Conservation (phyloP, 2,797 vertebrate genomes). For the Manis crassicaudata region DNA sequence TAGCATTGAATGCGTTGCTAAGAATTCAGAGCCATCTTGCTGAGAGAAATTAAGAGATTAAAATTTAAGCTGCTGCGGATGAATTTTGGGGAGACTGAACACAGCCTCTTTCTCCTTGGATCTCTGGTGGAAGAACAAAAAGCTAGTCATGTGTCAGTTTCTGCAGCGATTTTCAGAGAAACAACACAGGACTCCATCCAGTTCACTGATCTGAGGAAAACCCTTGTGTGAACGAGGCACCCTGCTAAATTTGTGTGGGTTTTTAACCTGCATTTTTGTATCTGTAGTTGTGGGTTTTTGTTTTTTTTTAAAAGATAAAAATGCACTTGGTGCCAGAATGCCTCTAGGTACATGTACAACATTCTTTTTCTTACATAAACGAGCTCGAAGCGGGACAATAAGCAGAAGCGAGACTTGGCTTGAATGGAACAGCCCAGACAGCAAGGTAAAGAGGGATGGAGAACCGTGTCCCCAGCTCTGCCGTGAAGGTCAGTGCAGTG, state of each 20-base stretch:
- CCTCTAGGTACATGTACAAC: neutral
- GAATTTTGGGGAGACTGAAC: neutral
- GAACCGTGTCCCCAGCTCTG: neutral
- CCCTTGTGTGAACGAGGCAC: neutral
- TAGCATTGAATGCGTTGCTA: no score
- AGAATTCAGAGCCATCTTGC: neutral
- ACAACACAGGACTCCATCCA: neutral
- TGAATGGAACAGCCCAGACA: rapidly evolving
- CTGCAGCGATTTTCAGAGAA: neutral
- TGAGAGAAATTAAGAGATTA: neutral
- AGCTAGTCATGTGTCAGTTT: neutral
- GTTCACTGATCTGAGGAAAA: neutral
- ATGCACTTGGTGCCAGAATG: neutral
- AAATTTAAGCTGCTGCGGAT: neutral
- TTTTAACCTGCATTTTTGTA: neutral
- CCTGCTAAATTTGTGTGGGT: neutral
- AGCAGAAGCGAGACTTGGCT: neutral
- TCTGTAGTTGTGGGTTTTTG: neutral
- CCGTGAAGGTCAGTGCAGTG: neutral
- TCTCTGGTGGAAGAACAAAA: neutral
- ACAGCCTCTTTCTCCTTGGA: neutral
- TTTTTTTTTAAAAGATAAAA: neutral
- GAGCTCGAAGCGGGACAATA: neutral
- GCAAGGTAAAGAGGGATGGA: neutral
- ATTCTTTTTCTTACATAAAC: neutral